Evolutionary conservation across 2,888 invertebrate genomes (phyloP).

Genomic region (Heliconius aoede): DNA sequence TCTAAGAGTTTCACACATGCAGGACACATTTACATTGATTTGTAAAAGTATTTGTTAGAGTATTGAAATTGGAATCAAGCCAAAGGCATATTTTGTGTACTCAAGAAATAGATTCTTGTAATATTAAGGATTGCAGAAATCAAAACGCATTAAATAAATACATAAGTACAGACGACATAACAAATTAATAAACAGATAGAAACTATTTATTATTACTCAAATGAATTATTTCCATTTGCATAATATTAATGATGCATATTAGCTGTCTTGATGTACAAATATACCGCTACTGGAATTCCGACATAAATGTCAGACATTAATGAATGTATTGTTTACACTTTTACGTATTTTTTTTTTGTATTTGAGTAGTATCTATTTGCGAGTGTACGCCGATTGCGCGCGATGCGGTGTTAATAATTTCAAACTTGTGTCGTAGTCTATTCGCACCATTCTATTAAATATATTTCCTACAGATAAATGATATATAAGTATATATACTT

Average conservation of each 20-base stretch:
- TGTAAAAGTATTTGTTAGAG: slow-evolving; percentile 7
- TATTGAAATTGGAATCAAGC: slow-evolving; percentile 35
- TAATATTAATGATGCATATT: slow-evolving; percentile 34
- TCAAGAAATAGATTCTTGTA: slow-evolving; percentile 8
- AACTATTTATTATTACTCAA: slow-evolving; percentile 35
- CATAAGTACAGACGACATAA: slow-evolving; percentile 20
- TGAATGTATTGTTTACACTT: too few species aligned
- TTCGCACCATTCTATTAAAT: too few species aligned
- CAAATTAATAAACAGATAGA: slow-evolving; percentile 35
- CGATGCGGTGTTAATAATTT: too few species aligned
- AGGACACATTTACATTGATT: not conserved
- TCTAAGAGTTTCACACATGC: too few species aligned
- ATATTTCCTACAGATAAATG: too few species aligned
- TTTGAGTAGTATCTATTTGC: not conserved
- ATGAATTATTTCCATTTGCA: slow-evolving; percentile 34
- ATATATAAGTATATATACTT: too few species aligned
- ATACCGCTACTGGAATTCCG: too few species aligned
- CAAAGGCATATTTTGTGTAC: slow-evolving; percentile 17
- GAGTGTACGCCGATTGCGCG: not conserved
- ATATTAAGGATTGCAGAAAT: not conserved
- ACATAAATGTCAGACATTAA: too few species aligned
- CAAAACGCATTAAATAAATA: slow-evolving; percentile 13
- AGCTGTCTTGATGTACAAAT: too few species aligned
- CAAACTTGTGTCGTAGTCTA: too few species aligned
- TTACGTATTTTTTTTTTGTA: too few species aligned